phyloP scores from a whole-genome alignment of 2,113 vertebrate genomes.

The Charina bottae region DNA sequence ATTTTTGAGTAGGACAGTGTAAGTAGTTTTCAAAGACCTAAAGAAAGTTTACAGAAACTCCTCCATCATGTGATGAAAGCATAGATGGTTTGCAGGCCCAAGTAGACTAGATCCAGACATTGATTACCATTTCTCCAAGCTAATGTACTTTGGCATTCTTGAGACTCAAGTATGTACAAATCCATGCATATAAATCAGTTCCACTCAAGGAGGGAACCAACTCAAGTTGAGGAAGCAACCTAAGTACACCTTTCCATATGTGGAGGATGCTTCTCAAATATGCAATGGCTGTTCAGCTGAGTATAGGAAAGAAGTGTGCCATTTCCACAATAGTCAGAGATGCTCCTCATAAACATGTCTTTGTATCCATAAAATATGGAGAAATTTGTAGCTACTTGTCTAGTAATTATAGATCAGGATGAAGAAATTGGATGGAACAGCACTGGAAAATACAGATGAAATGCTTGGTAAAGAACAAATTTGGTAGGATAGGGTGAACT shows the following conservation, averaged over 20 bases:
- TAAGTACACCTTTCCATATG: neutral
- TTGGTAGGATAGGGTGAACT: neutral
- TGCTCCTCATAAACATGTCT: neutral
- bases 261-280: neutral
- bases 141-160: neutral
- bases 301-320: neutral
- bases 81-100: neutral
- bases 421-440: neutral
- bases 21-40: neutral
- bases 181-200: neutral
- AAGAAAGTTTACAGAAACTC: neutral
- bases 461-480: neutral
- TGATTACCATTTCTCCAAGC: neutral
- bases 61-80: neutral
- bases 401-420: neutral
- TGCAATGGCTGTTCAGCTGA: neutral
- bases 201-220: neutral
- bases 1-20: too few relatives aligned
- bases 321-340: neutral
- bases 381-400: neutral
- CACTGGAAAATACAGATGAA: neutral
- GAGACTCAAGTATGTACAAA: neutral
- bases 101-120: neutral
- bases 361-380: neutral
- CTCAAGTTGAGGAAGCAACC: neutral